Evolutionary conservation across 1,140 invertebrate species (phyloP).

Genomic region (Musca vetustissima): DNA sequence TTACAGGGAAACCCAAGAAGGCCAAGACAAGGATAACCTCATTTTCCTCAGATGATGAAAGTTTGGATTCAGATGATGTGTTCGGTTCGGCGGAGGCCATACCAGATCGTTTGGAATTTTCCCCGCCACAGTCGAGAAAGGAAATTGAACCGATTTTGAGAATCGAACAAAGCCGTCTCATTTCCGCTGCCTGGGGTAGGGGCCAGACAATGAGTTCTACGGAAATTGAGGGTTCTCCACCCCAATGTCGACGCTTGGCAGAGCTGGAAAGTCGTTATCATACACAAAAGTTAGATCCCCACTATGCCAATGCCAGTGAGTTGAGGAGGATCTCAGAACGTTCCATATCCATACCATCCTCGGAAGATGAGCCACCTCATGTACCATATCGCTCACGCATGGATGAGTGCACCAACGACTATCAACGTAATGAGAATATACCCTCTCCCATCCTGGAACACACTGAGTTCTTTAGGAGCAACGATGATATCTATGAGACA

Average conservation of each 20-base stretch:
- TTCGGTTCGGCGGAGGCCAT: slow-evolving; percentile 71
- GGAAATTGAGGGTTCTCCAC: slow-evolving; percentile 71
- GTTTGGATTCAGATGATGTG: slow-evolving; percentile 70
- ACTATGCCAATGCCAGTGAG: slow-evolving; percentile 62
- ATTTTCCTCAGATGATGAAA: slow-evolving; percentile 72
- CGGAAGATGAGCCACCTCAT: slow-evolving; percentile 63
- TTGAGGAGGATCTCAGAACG: slow-evolving; percentile 67
- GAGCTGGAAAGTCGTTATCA: slow-evolving; percentile 64
- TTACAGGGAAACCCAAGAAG: slow-evolving; percentile 55
- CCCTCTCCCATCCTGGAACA: slow-evolving; percentile 63
- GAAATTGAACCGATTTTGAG: slow-evolving; percentile 71
- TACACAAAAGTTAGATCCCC: slow-evolving; percentile 63
- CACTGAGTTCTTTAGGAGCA: slow-evolving; percentile 62
- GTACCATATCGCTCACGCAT: slow-evolving; percentile 49
- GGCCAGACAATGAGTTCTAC: slow-evolving; percentile 73
- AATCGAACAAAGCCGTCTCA: slow-evolving; percentile 68
- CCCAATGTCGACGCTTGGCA: slow-evolving; percentile 63
- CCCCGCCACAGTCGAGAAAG: slow-evolving; percentile 69
- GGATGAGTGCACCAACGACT: slow-evolving; percentile 61
- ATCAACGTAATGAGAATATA: slow-evolving; percentile 62
- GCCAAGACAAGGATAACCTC: slow-evolving; percentile 69
- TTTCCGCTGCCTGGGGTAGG: slow-evolving; percentile 65
- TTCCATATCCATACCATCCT: slow-evolving; percentile 70
- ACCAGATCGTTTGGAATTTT: slow-evolving; percentile 67
- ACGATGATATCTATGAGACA: slow-evolving; percentile 59